Base-by-base conservation (phyloP, 1,140 invertebrate species). In the Drosophila varians region DNA sequence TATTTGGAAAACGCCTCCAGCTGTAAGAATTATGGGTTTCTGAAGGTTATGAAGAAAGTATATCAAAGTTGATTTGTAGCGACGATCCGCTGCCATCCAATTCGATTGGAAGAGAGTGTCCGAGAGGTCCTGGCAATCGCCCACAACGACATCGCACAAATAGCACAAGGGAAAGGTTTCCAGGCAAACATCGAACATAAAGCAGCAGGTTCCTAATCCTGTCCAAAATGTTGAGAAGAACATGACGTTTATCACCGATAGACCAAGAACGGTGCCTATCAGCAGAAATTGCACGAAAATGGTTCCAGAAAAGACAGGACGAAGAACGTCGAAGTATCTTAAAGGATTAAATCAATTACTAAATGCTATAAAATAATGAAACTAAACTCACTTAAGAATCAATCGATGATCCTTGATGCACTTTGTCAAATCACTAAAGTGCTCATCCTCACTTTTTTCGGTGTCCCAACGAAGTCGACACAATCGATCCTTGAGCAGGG, bases 91-190 rank as follows among this genome's bases (percentile, higher is more conserved):
- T 2, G 18, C 8, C 4, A 58, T 51, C 80, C 80, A 84, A 47
- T 84, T 62, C 2, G 80, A 84, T 12, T 84, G 66, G 36, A 84
- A 84, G 1, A 84, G 45, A 36, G 46, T 25, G n/a, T 73, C 25
- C 2, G 76, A 21, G 0, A 86, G 60, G 0, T 79, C 48, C 1
- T 73, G 57, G 45, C 72, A 74, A 34, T 86, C 79, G 0, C 57
- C 52, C 3, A 49, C 36, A 0, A 84, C 47, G 16, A 61, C 8
- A 12, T 84, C 70, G 55, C 80, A 84, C 1, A 84, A 34, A n/a
- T 76, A 84, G 51, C 79, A 84, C 1, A 84, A 52, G 8, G 80
- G 80, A 40, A 74, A 86, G 0, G 80, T 86, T 45, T 86, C 43
- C 43, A 77, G 9, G 4, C 64, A 18, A 0, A 80, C 47, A 18